phyloP scores from a whole-genome alignment of 1,140 invertebrate genomes.

The Rhynchophorus ferrugineus region DNA sequence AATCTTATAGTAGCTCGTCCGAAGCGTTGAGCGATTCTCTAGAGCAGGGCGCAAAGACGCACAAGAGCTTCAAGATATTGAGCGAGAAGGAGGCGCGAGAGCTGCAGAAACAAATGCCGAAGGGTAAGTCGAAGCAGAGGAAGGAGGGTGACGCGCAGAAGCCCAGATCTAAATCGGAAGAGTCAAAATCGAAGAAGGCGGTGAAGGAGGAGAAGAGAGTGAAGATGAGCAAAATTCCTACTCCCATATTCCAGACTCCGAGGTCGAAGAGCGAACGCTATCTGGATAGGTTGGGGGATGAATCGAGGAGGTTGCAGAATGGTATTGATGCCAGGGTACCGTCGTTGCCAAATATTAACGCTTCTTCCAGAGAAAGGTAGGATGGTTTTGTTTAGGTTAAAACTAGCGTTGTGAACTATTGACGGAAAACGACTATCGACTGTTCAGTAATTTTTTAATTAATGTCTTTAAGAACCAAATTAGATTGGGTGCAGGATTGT shows the following conservation, averaged over 20 bases:
- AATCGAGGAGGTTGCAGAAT: conserved; percentile 13
- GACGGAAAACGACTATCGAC: too few relatives aligned
- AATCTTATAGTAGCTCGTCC: conserved; percentile 5
- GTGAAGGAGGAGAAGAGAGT: conserved; percentile 8
- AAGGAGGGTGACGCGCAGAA: conserved; percentile 13
- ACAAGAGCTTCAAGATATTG: conserved; percentile 35
- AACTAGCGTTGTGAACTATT: too few relatives aligned
- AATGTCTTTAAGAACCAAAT: too few relatives aligned
- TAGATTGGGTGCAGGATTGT: too few relatives aligned
- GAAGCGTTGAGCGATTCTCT: conserved; percentile 10
- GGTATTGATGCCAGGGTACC: conserved; percentile 25
- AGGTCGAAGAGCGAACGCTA: conserved; percentile 35
- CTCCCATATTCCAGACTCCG: conserved; percentile 23
- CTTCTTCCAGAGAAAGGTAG: conserved; percentile 39
- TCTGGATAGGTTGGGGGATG: conserved; percentile 23
- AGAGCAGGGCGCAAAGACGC: conserved; percentile 21
- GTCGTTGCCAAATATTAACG: conserved; percentile 43
- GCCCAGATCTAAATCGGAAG: conserved; percentile 28
- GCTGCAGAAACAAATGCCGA: conserved; percentile 1
- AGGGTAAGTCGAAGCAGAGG: not conserved
- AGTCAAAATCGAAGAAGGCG: conserved; percentile 16
- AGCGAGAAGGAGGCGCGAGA: conserved; percentile 24
- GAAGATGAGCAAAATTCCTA: conserved; percentile 32
- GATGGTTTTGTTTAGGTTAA: too few relatives aligned
- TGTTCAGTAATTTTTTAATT: too few relatives aligned